These are phyloP conservation scores for Panorpa germanica DNA, from an alignment of 2,888 invertebrate species.

Conservation along the genomic window DNA sequence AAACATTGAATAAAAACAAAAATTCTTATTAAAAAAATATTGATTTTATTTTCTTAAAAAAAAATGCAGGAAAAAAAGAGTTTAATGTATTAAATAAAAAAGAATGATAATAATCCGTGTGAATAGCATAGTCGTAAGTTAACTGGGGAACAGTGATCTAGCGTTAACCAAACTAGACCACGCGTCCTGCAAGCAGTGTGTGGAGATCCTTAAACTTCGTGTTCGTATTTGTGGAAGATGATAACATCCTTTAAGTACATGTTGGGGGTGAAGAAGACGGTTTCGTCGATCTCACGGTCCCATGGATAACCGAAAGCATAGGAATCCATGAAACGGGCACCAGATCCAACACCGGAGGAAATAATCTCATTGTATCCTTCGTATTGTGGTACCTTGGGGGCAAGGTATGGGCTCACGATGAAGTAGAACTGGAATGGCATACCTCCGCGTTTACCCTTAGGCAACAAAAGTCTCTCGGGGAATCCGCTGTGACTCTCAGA, in stretches of 20 bases:
- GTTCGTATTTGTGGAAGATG: slow-evolving; percentile 39
- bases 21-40: too few relatives aligned
- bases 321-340: slow-evolving; percentile 33
- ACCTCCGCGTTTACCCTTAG: slow-evolving; percentile 41
- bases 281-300: slow-evolving; percentile 40
- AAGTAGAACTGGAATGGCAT: slow-evolving; percentile 40
- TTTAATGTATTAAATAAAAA: too few relatives aligned
- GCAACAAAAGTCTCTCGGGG: slow-evolving; percentile 40
- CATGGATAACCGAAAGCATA: slow-evolving; percentile 55
- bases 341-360: slow-evolving; percentile 31
- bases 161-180: too few relatives aligned
- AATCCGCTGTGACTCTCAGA: slow-evolving; percentile 33
- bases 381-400: slow-evolving; percentile 24
- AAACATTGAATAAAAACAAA: too few relatives aligned
- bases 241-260: slow-evolving; percentile 42
- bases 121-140: too few relatives aligned
- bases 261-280: slow-evolving; percentile 43
- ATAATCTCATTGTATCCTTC: slow-evolving; percentile 28
- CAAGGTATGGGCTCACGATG: slow-evolving; percentile 32
- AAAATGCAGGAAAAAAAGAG: too few relatives aligned
- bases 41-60: too few relatives aligned
- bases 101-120: too few relatives aligned
- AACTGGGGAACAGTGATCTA: too few relatives aligned
- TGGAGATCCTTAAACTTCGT: too few relatives aligned
- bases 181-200: too few relatives aligned